Percentiles rank a stretch among this genome's conserved stretches.
Evolutionary conservation across 2,888 invertebrate species (phyloP).

Genomic region (Habroteleia sp.): DNA sequence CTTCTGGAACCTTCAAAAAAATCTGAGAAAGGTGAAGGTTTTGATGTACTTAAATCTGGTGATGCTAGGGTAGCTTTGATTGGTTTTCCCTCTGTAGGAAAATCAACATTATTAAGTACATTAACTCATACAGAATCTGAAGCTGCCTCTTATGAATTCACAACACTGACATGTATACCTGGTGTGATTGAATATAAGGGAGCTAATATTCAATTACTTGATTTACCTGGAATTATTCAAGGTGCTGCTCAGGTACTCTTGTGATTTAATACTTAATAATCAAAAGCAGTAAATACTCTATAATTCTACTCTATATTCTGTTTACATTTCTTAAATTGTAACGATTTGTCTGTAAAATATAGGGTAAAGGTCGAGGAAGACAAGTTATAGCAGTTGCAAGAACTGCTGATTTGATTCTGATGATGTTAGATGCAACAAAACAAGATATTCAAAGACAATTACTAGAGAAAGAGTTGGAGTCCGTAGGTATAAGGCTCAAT

Average conservation of each 20-base stretch:
- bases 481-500: constrained; percentile 98
- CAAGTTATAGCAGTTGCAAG: constrained; percentile 99
- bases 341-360: no score
- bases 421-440: constrained; percentile 99
- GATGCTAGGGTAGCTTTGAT: constrained; percentile 99
- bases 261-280: no score
- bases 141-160: constrained; percentile 98
- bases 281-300: no score
- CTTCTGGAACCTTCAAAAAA: constrained; percentile 97
- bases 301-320: no score
- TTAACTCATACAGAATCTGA: constrained; percentile 98
- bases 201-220: constrained; percentile 98
- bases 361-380: constrained; percentile 92
- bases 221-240: constrained; percentile 99
- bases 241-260: constrained; percentile 92
- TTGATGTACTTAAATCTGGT: constrained; percentile 99
- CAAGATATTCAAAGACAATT: constrained; percentile 96
- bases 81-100: constrained; percentile 99
- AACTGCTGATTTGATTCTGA: constrained; percentile 97
- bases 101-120: constrained; percentile 97
- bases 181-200: constrained; percentile 99
- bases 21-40: constrained; percentile 97
- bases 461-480: constrained; percentile 96
- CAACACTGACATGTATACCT: constrained; percentile 99
- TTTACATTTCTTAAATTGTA: no score